Evolutionary conservation across 2,797 vertebrate species (phyloP), one percentile per base, ranked within the genome.

Genomic region (Chromis chromis): DNA sequence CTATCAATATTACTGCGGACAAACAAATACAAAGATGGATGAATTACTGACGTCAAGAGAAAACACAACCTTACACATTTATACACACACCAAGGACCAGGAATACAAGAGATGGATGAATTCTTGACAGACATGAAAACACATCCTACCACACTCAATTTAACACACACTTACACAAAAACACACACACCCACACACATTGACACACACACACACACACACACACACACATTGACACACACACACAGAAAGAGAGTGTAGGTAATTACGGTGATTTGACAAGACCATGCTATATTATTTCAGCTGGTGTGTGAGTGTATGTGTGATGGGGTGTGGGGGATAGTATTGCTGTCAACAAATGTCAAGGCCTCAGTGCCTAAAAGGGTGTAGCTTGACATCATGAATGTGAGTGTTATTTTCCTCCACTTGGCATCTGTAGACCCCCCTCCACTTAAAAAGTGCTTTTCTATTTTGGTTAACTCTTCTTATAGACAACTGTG

Each of bases 201-300:
- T n/a, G n/a, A n/a, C n/a, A 39, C 4, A 48, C 28, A 73, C 31
- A 31, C 31, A 33, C 31, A 63, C 58, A 75, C n/a, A n/a, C n/a
- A n/a, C n/a, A n/a, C n/a, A n/a, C n/a, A n/a, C n/a, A n/a, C n/a
- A n/a, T n/a, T n/a, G n/a, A n/a, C 25, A 39, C 3, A 48, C 24
- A 52, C 50, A 52, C 49, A 67, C 21, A 24, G 19, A 40, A 24
- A 56, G 56, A 70, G 17, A 62, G 19, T 71, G 70, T 24, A 68
- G 76, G 67, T 88, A 70, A 90, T 89, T 88, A 84, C 72, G 83
- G 63, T 74, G 66, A 84, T 81, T 83, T 79, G 83, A 84, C 79
- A 82, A 65, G 76, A 46, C 54, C 71, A 60, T 56, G 58, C 76
- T 75, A 33, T 83, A 80, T 88, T 39, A 88, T 77, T 86, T 84